Percentiles rank a stretch among this genome's conserved stretches.
Evolutionary conservation across 2,888 invertebrate genomes (phyloP).

Genomic region (Scaptomyza caliginosa): DNA sequence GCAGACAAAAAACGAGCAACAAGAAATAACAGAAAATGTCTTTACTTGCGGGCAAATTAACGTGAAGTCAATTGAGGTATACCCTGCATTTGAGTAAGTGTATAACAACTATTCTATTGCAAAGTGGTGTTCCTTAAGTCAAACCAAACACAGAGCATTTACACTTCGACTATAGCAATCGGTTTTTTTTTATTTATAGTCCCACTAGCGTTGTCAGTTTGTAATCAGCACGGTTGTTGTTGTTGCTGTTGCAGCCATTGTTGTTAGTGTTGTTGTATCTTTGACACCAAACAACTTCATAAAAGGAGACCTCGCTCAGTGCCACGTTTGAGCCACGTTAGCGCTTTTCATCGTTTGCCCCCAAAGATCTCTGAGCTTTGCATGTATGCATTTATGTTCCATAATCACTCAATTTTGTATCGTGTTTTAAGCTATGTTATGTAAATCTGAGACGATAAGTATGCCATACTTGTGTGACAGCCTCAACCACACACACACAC

Average conservation of each 20-base stretch:
- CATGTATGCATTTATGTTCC: constrained; percentile 21
- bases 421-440: constrained; percentile 27
- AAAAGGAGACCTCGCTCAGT: constrained; percentile 48
- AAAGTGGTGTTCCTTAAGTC: no score
- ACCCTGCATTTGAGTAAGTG: constrained; percentile 6
- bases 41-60: constrained; percentile 44
- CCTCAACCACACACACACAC: constrained; percentile 22
- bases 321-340: constrained; percentile 28
- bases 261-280: constrained; percentile 30
- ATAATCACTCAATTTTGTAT: constrained; percentile 62
- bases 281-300: constrained; percentile 65
- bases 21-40: constrained; percentile 30
- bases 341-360: neutral
- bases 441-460: constrained; percentile 36
- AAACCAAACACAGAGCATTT: constrained; percentile 30
- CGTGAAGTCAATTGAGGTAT: constrained; percentile 27
- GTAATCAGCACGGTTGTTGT: constrained; percentile 39
- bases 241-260: constrained; percentile 44
- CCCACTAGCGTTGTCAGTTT: constrained; percentile 24
- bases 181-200: constrained; percentile 36
- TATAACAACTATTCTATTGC: neutral
- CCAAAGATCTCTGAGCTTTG: constrained; percentile 19
- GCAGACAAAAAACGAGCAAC: constrained; percentile 21
- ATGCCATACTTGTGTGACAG: constrained; percentile 15
- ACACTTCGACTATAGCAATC: constrained; percentile 10